Conservation (phyloP, 2,888 invertebrate species). For the Alloscopus bannaensis region DNA sequence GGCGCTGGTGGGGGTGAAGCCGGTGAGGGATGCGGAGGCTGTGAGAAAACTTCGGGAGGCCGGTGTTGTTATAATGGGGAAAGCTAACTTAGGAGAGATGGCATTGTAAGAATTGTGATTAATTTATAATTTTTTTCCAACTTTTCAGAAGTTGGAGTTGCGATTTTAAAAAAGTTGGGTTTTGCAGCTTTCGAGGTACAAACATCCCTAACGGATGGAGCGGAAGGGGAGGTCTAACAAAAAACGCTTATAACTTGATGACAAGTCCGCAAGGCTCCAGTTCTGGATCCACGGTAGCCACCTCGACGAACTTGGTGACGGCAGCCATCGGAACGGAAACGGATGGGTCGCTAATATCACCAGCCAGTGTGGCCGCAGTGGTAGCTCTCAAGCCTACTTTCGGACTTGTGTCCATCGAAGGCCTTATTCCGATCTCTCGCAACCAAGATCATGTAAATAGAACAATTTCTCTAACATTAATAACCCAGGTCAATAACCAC, state of each 20-base stretch:
- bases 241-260: constrained; percentile 55
- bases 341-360: constrained; percentile 53
- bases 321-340: constrained; percentile 63
- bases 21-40: constrained; percentile 54
- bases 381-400: constrained; percentile 58
- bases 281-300: constrained; percentile 57
- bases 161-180: background rate
- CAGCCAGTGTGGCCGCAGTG: constrained; percentile 30
- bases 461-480: background rate
- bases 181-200: constrained; percentile 48
- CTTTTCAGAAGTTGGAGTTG: background rate
- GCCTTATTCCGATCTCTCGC: constrained; percentile 56
- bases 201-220: constrained; percentile 66
- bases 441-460: constrained; percentile 63
- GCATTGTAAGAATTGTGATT: constrained; percentile 39
- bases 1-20: constrained; percentile 54
- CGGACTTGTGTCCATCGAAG: constrained; percentile 47
- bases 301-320: constrained; percentile 48
- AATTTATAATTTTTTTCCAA: background rate
- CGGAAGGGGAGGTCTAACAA: constrained; percentile 56
- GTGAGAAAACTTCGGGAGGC: constrained; percentile 53
- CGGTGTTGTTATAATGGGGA: constrained; percentile 66
- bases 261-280: constrained; percentile 53
- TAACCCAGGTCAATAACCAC: background rate
- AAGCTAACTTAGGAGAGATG: constrained; percentile 60